Evolutionary conservation across 2,113 vertebrate genomes (phyloP).

Genomic region (Sturnus vulgaris): DNA sequence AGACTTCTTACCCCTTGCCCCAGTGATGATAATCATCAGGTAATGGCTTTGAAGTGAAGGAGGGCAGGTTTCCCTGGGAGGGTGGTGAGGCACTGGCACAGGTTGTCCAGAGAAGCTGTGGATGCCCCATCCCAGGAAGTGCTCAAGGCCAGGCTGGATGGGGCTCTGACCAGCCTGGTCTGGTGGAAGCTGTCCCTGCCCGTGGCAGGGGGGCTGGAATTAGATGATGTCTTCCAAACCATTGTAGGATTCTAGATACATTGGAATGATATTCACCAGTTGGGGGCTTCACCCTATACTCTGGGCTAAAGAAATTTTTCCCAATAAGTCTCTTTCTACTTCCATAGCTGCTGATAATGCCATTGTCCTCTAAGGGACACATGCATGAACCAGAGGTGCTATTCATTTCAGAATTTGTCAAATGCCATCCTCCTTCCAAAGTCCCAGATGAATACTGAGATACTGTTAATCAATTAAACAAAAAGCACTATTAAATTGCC

Average conservation of each 20-base stretch:
- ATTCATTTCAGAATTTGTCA: neutral
- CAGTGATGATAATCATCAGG: neutral
- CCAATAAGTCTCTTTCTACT: neutral
- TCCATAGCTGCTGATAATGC: neutral
- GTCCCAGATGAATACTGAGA: neutral
- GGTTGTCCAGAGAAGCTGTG: neutral
- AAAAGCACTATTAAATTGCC: neutral
- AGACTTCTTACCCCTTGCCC: neutral
- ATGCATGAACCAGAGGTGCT: neutral
- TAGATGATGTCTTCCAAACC: neutral
- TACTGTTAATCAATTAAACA: neutral
- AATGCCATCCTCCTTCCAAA: neutral
- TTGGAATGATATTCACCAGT: neutral
- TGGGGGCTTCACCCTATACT: neutral
- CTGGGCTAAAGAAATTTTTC: neutral
- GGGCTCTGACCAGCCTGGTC: neutral
- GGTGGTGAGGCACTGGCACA: neutral
- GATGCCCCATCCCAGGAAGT: neutral
- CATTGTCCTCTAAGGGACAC: neutral
- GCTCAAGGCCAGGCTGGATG: neutral
- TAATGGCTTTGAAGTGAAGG: neutral
- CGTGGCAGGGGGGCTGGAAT: accelerated
- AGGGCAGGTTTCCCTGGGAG: neutral
- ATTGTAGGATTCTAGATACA: neutral
- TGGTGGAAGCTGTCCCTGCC: neutral